Evolutionary conservation across 2,113 vertebrate genomes (phyloP).

Genomic region (Panthera tigris): DNA sequence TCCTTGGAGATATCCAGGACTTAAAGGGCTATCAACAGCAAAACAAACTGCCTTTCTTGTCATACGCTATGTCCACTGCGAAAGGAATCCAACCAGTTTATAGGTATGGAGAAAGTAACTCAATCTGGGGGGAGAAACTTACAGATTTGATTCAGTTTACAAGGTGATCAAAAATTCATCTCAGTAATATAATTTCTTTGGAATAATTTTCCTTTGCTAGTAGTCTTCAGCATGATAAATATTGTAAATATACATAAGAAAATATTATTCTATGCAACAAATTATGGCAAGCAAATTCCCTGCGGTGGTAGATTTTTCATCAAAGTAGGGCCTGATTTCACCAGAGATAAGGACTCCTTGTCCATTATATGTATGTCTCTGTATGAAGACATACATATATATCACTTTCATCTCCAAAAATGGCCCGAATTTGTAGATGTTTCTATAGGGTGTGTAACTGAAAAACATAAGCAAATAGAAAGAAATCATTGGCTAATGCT

Average conservation of each 20-base stretch:
- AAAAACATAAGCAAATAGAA: neutral
- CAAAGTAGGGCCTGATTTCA: neutral
- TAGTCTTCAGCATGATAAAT: constrained; percentile 33
- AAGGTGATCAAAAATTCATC: constrained; percentile 34
- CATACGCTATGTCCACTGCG: constrained; percentile 57
- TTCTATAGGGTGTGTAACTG: neutral
- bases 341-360: neutral
- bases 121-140: neutral
- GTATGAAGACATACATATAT: neutral
- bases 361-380: neutral
- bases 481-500: constrained; percentile 4
- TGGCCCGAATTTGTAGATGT: neutral
- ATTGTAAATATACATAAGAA: neutral
- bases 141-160: constrained; percentile 49
- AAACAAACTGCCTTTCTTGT: constrained; percentile 66
- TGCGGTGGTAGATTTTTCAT: neutral
- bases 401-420: constrained; percentile 32
- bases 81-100: constrained; percentile 61
- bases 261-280: constrained; percentile 16
- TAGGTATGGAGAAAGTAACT: constrained; percentile 33
- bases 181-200: neutral
- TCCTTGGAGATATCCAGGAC: constrained; percentile 73
- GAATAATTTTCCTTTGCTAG: neutral
- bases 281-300: neutral
- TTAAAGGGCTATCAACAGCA: constrained; percentile 66